A percentile compares a stretch with the other conserved stretches of the same genome.
phyloP scores from a whole-genome alignment of 2,888 invertebrate species.

The Sesia bembeciformis region DNA sequence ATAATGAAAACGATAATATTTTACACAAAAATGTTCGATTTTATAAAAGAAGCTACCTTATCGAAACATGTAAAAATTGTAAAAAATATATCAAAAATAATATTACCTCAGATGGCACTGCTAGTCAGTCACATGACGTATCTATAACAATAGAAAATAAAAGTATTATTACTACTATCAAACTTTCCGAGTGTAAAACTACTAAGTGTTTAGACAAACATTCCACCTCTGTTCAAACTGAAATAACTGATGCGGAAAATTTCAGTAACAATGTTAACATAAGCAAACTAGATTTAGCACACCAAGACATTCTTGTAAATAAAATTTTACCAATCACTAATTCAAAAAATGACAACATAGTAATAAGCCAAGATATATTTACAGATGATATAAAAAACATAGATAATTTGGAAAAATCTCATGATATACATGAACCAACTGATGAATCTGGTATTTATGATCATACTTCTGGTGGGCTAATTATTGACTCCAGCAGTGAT shows the following conservation, averaged over 20 bases:
- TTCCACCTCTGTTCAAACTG: slow-evolving; percentile 38
- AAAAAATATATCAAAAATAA: slow-evolving; percentile 7
- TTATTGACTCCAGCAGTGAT: slow-evolving; percentile 54
- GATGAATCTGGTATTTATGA: neutral
- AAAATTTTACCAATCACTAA: no score
- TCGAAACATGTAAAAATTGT: slow-evolving; percentile 27
- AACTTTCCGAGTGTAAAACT: slow-evolving; percentile 19
- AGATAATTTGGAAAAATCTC: neutral
- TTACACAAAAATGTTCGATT: slow-evolving; percentile 35
- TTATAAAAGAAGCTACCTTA: slow-evolving; percentile 35
- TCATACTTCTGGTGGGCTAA: slow-evolving; percentile 8
- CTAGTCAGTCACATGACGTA: slow-evolving; percentile 17
- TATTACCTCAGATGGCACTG: neutral
- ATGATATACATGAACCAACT: neutral
- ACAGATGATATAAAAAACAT: slow-evolving; percentile 5
- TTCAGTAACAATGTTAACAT: no score
- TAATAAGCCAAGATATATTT: slow-evolving; percentile 24
- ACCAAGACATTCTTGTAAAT: no score
- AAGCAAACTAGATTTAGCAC: no score
- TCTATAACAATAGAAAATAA: slow-evolving; percentile 37
- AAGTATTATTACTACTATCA: slow-evolving; percentile 29
- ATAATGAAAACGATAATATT: neutral
- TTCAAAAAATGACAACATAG: neutral
- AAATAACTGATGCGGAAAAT: slow-evolving; percentile 11
- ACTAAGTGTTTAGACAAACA: slow-evolving; percentile 12